phyloP scores from a whole-genome alignment of 1,140 invertebrate species.

The Nasonia vitripennis region DNA sequence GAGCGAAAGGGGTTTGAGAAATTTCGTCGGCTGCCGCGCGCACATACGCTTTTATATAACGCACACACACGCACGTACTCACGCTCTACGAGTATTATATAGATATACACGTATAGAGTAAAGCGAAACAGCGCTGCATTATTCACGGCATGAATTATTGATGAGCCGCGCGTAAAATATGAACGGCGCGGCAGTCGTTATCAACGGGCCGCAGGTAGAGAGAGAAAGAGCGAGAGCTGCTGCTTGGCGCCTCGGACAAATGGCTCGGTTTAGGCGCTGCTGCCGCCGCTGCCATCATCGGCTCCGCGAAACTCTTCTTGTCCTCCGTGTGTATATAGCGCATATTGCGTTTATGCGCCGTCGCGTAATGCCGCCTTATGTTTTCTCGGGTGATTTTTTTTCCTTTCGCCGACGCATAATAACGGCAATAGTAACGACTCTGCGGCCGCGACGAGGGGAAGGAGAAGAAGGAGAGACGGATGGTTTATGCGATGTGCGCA shows the following conservation, averaged over 20 bases:
- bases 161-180: constrained; percentile 73
- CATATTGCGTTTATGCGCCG: constrained; percentile 8
- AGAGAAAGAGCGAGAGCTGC: background rate
- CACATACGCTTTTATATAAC: constrained; percentile 1
- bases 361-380: constrained; percentile 36
- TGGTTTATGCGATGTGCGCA: background rate
- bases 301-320: constrained; percentile 19
- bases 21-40: constrained; percentile 13
- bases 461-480: background rate
- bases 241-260: constrained; percentile 39
- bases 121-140: constrained; percentile 72
- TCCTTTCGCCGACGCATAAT: constrained; percentile 5
- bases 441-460: background rate
- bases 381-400: background rate
- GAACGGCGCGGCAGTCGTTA: constrained; percentile 70
- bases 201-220: constrained; percentile 69
- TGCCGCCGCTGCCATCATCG: background rate
- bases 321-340: background rate
- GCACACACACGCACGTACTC: constrained; percentile 18
- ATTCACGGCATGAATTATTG: constrained; percentile 74
- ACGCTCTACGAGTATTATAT: background rate
- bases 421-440: constrained; percentile 10
- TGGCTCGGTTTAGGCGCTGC: constrained; percentile 41
- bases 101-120: constrained; percentile 63
- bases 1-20: constrained; percentile 28